These are phyloP conservation scores for Drosophila quinaria DNA, from an alignment of 2,888 invertebrate species.

Conservation along the genomic window DNA sequence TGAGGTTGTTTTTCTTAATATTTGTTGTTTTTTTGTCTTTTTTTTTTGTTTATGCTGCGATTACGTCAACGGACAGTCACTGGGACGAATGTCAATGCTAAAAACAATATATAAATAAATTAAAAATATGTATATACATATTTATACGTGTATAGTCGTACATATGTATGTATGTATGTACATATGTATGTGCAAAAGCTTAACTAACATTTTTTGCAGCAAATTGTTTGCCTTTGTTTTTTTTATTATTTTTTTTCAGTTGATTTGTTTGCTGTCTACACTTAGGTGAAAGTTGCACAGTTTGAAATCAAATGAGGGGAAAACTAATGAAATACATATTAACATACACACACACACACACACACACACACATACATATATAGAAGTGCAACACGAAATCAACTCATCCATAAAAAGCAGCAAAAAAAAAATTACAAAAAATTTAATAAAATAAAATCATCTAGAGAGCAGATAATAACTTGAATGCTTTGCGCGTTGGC, in stretches of 20 bases:
- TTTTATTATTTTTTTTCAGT: constrained; percentile 1
- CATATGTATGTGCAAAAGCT: constrained; percentile 4
- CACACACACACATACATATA: background rate
- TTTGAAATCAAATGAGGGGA: constrained; percentile 62
- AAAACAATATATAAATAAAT: constrained; percentile 43
- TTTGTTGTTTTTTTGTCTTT: constrained; percentile 4
- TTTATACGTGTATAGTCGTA: background rate
- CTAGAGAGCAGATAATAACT: constrained; percentile 10
- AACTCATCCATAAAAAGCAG: constrained; percentile 49
- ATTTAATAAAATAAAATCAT: constrained; percentile 11
- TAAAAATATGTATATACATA: constrained; percentile 19
- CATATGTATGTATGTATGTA: background rate
- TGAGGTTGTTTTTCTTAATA: constrained; percentile 35
- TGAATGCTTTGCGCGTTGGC: constrained; percentile 30
- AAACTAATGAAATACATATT: constrained; percentile 45
- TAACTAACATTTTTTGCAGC: constrained; percentile 20
- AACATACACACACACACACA: constrained; percentile 12
- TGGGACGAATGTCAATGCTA: constrained; percentile 57
- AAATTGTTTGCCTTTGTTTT: constrained; percentile 17
- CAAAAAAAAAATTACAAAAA: constrained; percentile 21
- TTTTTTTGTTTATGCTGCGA: constrained; percentile 60
- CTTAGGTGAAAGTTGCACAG: constrained; percentile 69
- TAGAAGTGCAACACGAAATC: constrained; percentile 57
- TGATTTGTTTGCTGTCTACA: constrained; percentile 48
- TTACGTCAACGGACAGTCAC: constrained; percentile 66